phyloP scores from a whole-genome alignment of 2,888 invertebrate genomes.

The Pemphredon lugubris region DNA sequence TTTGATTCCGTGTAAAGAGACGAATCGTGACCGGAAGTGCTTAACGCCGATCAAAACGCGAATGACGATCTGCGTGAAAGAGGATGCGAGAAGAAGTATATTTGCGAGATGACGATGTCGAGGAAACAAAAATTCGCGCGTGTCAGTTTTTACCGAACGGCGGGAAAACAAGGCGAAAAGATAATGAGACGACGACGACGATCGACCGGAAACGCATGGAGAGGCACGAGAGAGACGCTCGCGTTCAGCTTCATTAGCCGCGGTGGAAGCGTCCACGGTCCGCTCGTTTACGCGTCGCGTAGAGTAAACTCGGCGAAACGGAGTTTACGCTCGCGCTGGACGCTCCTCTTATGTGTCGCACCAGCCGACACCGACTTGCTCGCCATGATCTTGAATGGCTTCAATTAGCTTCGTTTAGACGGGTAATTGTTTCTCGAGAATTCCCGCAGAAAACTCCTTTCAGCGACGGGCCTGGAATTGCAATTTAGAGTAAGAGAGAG shows the following conservation, averaged over 20 bases:
- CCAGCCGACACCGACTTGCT: constrained; percentile 62
- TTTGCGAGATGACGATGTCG: too few species aligned
- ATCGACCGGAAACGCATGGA: constrained; percentile 75
- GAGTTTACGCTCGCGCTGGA: constrained; percentile 47
- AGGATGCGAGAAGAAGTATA: too few species aligned
- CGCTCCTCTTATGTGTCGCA: constrained; percentile 52
- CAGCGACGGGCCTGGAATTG: constrained; percentile 28
- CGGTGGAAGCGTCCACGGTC: constrained; percentile 32
- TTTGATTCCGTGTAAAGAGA: background rate
- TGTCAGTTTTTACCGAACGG: too few species aligned
- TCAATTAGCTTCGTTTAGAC: constrained; percentile 78
- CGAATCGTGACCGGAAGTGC: background rate
- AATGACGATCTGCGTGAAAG: background rate
- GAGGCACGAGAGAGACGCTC: constrained; percentile 48
- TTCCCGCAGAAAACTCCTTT: constrained; percentile 65
- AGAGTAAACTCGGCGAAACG: constrained; percentile 60
- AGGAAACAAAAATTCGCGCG: too few species aligned
- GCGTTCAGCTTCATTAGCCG: constrained; percentile 59
- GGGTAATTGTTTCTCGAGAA: constrained; percentile 79
- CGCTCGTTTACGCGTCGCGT: constrained; percentile 62
- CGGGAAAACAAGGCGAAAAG: too few species aligned
- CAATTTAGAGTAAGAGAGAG: constrained; percentile 3
- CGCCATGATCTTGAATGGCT: constrained; percentile 78
- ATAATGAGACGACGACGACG: constrained; percentile 31
- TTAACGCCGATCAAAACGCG: background rate